phyloP scores from a whole-genome alignment of 2,888 invertebrate species.

The Coremacera marginata region DNA sequence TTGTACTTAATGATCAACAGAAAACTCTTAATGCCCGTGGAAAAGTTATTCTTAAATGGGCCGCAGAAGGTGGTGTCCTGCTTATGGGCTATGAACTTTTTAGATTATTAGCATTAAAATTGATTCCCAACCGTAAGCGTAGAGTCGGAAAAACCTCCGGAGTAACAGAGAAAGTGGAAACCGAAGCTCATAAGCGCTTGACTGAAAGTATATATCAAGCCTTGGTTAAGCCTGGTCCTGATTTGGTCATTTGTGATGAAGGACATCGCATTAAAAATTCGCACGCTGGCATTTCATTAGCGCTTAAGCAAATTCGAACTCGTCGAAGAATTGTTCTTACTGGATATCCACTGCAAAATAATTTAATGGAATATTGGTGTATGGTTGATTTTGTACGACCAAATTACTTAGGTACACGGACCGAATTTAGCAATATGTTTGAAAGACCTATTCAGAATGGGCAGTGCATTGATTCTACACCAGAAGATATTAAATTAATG shows the following conservation, averaged over 20 bases:
- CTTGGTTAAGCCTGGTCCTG: conserved; percentile 91
- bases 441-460: conserved; percentile 98
- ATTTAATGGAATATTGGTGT: conserved; percentile 96
- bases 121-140: conserved; percentile 72
- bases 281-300: conserved; percentile 95
- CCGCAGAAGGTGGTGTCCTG: conserved; percentile 88
- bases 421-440: conserved; percentile 98
- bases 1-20: conserved; percentile 92
- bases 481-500: conserved; percentile 94
- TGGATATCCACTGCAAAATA: conserved; percentile 98
- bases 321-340: conserved; percentile 95
- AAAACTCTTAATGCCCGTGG: conserved; percentile 91
- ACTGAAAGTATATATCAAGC: conserved; percentile 88
- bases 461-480: conserved; percentile 96
- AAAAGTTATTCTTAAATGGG: conserved; percentile 90
- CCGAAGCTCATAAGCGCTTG: conserved; percentile 77
- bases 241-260: conserved; percentile 95
- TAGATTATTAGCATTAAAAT: conserved; percentile 86
- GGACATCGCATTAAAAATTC: conserved; percentile 99
- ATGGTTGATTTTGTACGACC: conserved; percentile 99
- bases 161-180: conserved; percentile 64
- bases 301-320: conserved; percentile 94
- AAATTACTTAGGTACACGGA: conserved; percentile 95
- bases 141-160: conserved; percentile 69
- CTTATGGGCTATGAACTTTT: conserved; percentile 98